Conservation (phyloP, 2,797 vertebrate genomes). For the Morus bassanus region DNA sequence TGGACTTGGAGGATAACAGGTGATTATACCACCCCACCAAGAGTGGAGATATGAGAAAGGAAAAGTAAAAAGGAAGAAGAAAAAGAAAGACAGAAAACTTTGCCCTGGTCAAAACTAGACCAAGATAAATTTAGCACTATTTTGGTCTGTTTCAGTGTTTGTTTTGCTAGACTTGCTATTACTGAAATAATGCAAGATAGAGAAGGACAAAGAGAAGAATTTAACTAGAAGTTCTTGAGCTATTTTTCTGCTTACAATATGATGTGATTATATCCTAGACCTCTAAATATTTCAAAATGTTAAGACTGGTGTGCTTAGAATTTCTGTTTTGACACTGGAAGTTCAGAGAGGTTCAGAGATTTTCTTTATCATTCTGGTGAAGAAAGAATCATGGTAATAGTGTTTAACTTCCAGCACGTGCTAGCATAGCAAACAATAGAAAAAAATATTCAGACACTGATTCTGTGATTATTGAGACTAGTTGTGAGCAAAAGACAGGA, state of each 20-base stretch:
- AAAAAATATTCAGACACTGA: background rate
- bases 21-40: background rate
- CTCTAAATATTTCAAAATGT: background rate
- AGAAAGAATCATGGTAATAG: background rate
- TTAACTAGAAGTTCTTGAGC: background rate
- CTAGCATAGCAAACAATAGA: background rate
- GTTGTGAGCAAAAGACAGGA: background rate
- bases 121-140: background rate
- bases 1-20: background rate
- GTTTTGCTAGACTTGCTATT: background rate
- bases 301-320: background rate
- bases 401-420: background rate
- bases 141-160: background rate
- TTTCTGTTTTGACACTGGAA: background rate
- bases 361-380: background rate
- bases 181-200: background rate
- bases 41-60: background rate
- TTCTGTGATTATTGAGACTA: background rate
- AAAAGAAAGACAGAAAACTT: background rate
- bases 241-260: background rate
- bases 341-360: background rate
- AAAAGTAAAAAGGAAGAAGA: background rate
- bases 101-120: background rate
- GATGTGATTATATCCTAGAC: background rate
- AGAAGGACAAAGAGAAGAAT: background rate